Base-by-base conservation (phyloP, 1,140 invertebrate species). In the Physella acuta region DNA sequence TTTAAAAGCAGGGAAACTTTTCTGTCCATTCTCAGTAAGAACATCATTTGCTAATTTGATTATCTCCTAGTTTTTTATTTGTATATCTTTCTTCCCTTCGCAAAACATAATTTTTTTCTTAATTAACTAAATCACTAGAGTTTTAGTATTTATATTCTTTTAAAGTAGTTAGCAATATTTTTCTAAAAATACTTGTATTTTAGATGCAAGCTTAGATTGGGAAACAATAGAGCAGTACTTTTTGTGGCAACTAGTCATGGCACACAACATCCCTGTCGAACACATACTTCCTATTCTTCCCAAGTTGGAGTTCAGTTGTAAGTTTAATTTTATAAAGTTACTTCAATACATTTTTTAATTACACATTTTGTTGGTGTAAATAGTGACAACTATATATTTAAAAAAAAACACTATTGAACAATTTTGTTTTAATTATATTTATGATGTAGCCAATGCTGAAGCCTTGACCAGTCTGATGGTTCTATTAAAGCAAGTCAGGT, bases 221-320 rank as follows among this genome's bases (percentile, higher is more conserved):
- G 95, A 98, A 83, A 97, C 94, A 1, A 94, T 96, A 76, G 96
- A 98, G 83, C 96, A 99, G 81, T 93, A 94, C 80, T 97, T 94
- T 81, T 88, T 98, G 11, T 99, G 96, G 96, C 94, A 97, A 85
- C 87, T 99, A 37, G 89, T 97, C 49, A 90, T 91, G 73, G 94
- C 94, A 52, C 95, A 98, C 79, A 93, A 95, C 82, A 93, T 97
- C 78, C 91, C 93, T 16, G 89, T 97, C 5, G 93, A 96, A 78
- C 90, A 92, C 78, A 90, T 97, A 61, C 87, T 97, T 81, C 93
- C 95, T 36, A 88, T 98, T 76, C 88, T 98, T 75, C 92, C 94
- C 3, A 92, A 94, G 82, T 85, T 98, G 62, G 92, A 96, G 79
- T 93, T 91, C 70, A 75, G 76, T 71, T 71, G 86, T 87, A 80